Evolutionary conservation across 2,797 vertebrate species (phyloP), one percentile per base, ranked within the genome.

Genomic region (Tolypeutes matacus): DNA sequence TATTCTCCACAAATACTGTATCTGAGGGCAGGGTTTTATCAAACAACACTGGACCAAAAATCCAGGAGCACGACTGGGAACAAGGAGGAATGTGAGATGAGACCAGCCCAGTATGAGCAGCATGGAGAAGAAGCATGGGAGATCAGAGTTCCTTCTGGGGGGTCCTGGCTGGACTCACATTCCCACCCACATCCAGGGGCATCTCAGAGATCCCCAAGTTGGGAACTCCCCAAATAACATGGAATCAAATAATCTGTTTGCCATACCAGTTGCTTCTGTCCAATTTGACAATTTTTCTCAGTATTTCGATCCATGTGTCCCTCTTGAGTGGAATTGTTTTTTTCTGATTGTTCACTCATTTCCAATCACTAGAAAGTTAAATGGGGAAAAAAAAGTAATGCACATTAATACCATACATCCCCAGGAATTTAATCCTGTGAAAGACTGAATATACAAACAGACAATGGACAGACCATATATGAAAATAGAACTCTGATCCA

Each of bases 181-280:
- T 67, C 65, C 46, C 25, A 29, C 39, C 70, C 58, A 67, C 8
- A 11, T 20, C 42, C 36, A 75, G 1, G 18, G 25, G n/a, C 34
- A 56, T 5, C 67, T 60, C 83, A 78, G 46, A 85, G 49, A 31
- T 51, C 10, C 27, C 42, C 17, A 25, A 14, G 0, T 5, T 82
- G 27, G 29, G 17, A 64, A 58, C 25, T 46, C 42, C 14, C 21
- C 36, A 31, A 51, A 73, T 11, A 65, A 31, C 62, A 34, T 1
- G 9, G 14, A 67, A 27, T 70, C 39, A 39, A n/a, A 69, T 42
- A 60, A 82, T 27, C 53, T 7, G 20, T 12, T 36, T 82, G 2
- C 42, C 97, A 56, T 98, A 98, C 98, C 98, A 95, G 15, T 58
- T 97, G 97, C 83, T 98, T 98, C 69, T 91, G 96, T 81, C 51